Evolutionary conservation across 1,140 invertebrate species (phyloP).

Genomic region (Trachymyrmex cornetzi): DNA sequence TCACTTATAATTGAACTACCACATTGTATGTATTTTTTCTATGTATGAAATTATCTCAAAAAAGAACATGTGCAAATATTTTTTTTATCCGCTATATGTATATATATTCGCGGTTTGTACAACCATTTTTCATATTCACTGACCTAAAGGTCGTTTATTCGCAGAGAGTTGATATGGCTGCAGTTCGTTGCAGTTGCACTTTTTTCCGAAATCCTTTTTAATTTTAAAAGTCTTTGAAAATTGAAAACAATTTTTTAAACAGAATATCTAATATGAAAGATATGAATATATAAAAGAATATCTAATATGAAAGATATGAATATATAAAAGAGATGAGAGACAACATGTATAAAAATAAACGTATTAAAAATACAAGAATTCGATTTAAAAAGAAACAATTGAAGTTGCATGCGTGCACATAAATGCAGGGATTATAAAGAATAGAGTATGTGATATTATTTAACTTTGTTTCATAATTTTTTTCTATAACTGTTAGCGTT

Average conservation of each 20-base stretch:
- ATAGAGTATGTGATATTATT: background rate
- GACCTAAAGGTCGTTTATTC: slow-evolving; percentile 22
- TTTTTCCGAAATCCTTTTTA: slow-evolving; percentile 2
- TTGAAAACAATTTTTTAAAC: background rate
- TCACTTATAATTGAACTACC: background rate
- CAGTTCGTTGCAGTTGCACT: background rate
- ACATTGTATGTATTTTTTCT: background rate
- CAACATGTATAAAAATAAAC: background rate
- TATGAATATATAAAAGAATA: background rate
- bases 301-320: background rate
- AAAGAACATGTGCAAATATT: slow-evolving; percentile 3
- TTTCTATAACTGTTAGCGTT: background rate
- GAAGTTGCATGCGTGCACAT: background rate
- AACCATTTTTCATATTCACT: slow-evolving; percentile 17
- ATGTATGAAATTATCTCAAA: background rate
- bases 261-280: background rate
- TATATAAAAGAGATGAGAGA: background rate
- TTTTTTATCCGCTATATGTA: background rate
- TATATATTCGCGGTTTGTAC: background rate
- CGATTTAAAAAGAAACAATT: background rate
- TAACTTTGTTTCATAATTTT: background rate
- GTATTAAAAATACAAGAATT: background rate
- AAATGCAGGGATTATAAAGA: background rate
- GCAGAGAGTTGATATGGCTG: background rate
- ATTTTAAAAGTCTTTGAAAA: slow-evolving; percentile 10